Evolutionary conservation across 2,797 vertebrate species (phyloP).

Genomic region (Stomatorhinus walkeri): DNA sequence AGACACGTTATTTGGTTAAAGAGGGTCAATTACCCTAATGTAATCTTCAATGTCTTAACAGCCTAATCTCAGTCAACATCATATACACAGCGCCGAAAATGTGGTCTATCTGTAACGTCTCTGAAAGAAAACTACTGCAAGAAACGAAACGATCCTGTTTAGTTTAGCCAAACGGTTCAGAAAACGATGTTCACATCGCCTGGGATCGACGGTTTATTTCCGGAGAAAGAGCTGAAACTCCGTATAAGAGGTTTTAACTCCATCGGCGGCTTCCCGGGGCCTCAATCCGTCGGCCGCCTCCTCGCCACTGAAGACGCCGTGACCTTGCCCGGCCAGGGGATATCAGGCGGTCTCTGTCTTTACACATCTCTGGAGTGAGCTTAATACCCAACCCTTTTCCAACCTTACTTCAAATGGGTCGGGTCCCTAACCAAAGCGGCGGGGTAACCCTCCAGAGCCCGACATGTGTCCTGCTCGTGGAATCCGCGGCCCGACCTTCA

Average conservation of each 20-base stretch:
- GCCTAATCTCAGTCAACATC: background rate
- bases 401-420: background rate
- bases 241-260: too few species aligned
- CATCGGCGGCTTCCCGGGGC: background rate
- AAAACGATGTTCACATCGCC: too few species aligned
- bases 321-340: background rate
- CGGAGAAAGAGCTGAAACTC: background rate
- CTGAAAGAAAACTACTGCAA: background rate
- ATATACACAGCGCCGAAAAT: background rate
- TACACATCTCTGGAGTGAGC: background rate
- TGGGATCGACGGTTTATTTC: background rate
- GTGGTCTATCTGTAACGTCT: background rate
- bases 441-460: background rate
- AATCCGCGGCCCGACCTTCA: background rate
- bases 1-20: background rate
- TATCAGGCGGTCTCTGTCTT: background rate
- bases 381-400: background rate
- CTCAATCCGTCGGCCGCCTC: background rate
- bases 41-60: background rate
- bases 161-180: background rate
- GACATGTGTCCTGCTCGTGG: background rate
- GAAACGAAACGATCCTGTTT: background rate
- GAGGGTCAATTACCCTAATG: background rate
- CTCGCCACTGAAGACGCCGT: background rate
- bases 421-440: background rate